Percentiles rank a stretch among this genome's conserved stretches.
Conservation (phyloP, 1,140 invertebrate genomes). For the Melanaphis sacchari region DNA sequence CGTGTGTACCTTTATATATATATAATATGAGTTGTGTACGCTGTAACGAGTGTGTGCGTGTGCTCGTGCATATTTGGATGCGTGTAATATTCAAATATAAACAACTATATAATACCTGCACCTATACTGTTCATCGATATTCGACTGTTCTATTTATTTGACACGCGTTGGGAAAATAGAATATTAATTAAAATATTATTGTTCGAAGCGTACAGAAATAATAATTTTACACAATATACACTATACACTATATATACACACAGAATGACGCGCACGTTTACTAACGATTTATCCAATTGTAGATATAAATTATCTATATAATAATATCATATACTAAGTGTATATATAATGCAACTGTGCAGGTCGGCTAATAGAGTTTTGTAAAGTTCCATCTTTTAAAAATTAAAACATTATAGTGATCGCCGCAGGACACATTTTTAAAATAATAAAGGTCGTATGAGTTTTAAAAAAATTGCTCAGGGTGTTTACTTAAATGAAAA, state of each 20-base stretch:
- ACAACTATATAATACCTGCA: background rate
- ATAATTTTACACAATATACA: background rate
- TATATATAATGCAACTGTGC: background rate
- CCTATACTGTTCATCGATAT: conserved; percentile 1
- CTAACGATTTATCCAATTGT: background rate
- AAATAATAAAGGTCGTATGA: background rate
- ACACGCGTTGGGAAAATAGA: background rate
- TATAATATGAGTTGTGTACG: background rate
- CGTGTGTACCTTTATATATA: background rate
- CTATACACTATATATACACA: background rate
- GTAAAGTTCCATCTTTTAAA: background rate
- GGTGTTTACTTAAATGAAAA: background rate
- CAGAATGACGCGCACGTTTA: background rate
- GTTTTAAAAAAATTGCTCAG: background rate
- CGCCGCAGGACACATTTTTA: background rate
- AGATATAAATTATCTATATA: background rate
- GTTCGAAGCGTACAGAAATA: background rate
- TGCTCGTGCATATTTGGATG: conserved; percentile 53
- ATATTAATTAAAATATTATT: conserved; percentile 38
- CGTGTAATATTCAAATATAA: conserved; percentile 42
- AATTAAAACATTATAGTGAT: background rate
- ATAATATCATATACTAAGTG: background rate
- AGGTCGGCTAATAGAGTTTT: background rate
- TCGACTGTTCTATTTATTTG: conserved; percentile 24
- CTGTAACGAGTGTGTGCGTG: conserved; percentile 6